Evolutionary conservation across 2,113 vertebrate genomes (phyloP).

Genomic region (Calyptommatus sinebrachiatus): DNA sequence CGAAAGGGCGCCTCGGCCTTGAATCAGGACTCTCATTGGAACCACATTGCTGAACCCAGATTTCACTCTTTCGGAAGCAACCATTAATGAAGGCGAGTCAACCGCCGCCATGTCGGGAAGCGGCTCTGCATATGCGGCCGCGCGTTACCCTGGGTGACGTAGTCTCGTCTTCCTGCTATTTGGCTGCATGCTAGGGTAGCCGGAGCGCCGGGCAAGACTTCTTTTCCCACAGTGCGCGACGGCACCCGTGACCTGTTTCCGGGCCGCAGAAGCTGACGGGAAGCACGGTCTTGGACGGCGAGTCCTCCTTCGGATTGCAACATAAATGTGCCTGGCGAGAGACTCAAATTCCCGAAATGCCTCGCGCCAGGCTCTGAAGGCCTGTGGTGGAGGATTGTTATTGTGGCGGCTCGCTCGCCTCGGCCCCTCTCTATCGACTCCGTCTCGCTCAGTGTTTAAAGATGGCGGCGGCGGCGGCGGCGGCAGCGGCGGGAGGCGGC

Average conservation of each 20-base stretch:
- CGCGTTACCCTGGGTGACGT: not conserved
- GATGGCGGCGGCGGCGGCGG: conserved; percentile 28
- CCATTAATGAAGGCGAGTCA: conserved; percentile 12
- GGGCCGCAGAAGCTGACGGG: not conserved
- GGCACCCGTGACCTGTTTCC: not conserved
- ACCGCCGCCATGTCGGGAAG: conserved; percentile 9
- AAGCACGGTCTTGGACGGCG: not conserved
- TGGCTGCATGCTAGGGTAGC: no score
- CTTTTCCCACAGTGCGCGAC: not conserved
- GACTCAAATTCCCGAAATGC: conserved; percentile 19
- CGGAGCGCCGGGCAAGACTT: not conserved
- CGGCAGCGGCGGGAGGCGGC: not conserved
- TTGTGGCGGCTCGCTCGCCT: conserved; percentile 13
- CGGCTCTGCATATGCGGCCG: not conserved
- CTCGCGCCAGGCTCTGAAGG: not conserved
- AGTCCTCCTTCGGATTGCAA: no score
- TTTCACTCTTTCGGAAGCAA: not conserved
- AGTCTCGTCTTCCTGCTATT: not conserved
- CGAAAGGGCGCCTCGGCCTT: not conserved
- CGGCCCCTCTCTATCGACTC: conserved; percentile 12
- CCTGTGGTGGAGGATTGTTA: conserved; percentile 23
- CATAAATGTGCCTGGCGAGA: not conserved
- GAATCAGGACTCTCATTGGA: not conserved
- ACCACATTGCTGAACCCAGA: not conserved
- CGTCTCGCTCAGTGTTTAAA: conserved; percentile 19